These are phyloP conservation scores for Ectemnius lituratus DNA, from an alignment of 2,888 invertebrate species.

Conservation along the genomic window DNA sequence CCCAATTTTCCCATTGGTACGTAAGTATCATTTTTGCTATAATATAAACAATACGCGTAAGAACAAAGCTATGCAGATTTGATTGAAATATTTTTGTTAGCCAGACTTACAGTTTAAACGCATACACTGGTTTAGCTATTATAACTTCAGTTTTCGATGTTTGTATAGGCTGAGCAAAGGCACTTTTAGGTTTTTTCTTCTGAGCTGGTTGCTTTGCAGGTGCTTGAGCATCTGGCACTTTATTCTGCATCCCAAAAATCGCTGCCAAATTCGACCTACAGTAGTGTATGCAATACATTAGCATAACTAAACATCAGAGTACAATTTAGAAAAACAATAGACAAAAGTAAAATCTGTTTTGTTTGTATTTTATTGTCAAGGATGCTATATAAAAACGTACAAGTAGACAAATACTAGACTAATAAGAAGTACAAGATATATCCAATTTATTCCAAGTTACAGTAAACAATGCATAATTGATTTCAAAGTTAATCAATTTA, in stretches of 20 bases:
- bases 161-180: constrained; percentile 46
- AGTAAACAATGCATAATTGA: not conserved
- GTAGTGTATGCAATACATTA: not conserved
- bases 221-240: constrained; percentile 21
- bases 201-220: constrained; percentile 41
- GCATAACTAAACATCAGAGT: not conserved
- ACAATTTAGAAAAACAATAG: not conserved
- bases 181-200: constrained; percentile 45
- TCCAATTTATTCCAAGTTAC: no score
- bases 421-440: no score
- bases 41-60: constrained; percentile 11
- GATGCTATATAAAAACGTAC: no score
- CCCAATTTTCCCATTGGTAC: constrained; percentile 71
- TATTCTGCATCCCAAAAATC: constrained; percentile 62
- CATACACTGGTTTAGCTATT: constrained; percentile 68
- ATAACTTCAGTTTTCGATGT: constrained; percentile 66
- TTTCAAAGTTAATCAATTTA: constrained; percentile 4
- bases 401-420: no score
- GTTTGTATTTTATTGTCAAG: no score
- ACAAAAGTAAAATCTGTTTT: no score
- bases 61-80: not conserved
- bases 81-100: not conserved
- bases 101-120: constrained; percentile 67
- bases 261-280: constrained; percentile 69
- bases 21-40: constrained; percentile 70